Evolutionary conservation across 2,797 vertebrate species (phyloP), one percentile per base, ranked within the genome.

Genomic region (Bradypodion pumilum): DNA sequence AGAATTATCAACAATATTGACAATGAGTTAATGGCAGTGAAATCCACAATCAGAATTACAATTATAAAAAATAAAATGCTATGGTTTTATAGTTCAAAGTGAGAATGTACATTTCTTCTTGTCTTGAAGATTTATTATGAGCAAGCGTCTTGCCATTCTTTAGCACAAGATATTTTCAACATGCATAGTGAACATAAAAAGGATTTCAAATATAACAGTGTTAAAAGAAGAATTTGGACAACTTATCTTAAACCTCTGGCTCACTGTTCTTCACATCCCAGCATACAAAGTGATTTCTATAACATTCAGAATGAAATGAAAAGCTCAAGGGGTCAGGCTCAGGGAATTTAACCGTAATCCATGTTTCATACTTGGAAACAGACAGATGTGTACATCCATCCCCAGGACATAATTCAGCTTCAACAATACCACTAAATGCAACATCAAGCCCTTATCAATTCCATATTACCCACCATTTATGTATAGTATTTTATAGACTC

Each of bases 291-390:
- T 92, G 91, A 94, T 89, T 86, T 78, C 86, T 91, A 81, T 84
- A 86, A 89, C 91, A 82, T 81, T 94, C 88, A 94, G 87, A 84
- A 87, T 91, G 91, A 94, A 84, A 74, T 89, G 80, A 83, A 85
- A 82, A 69, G 88, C 87, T 52, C 84, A 83, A 56, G 32, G 8
- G 91, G 83, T 89, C 59, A 86, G 74, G 74, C 75, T 66, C 16
- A 0, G 82, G 23, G 81, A 91, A 86, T 59, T 92, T 84, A 80
- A 79, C 74, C 80, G 42, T 78, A 46, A 83, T 82, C 83, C 90
- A 92, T 84, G 87, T 86, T 86, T 85, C 83, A 81, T 78, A 83
- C 84, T 86, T 73, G 88, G 89, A 86, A 80, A 66, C 75, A 88
- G 59, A 83, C 75, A 88, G 52, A 83, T 75, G 65, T 56, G 82